Evolutionary conservation across 2,113 vertebrate genomes (phyloP).

Genomic region (Silurus meridionalis): DNA sequence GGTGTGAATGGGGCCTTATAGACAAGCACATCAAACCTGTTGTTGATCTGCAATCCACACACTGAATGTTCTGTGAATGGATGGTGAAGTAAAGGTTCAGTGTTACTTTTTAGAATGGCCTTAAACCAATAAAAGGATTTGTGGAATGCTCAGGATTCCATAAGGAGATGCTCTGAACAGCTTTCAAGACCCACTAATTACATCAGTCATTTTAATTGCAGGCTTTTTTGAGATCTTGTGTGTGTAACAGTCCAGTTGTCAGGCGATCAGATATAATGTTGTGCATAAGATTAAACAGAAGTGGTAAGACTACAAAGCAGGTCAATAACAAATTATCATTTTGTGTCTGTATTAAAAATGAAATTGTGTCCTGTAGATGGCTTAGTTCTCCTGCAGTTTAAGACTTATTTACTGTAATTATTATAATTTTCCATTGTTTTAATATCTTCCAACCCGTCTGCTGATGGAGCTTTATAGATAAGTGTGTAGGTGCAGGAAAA

Average conservation of each 20-base stretch:
- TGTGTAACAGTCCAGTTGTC: neutral
- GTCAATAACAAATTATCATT: neutral
- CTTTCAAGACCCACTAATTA: neutral
- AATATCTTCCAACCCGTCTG: conserved; percentile 41
- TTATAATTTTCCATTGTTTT: conserved; percentile 58
- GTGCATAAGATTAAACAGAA: neutral
- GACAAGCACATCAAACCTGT: neutral
- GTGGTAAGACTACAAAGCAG: neutral
- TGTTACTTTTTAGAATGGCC: neutral
- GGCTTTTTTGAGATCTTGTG: neutral
- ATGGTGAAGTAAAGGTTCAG: neutral
- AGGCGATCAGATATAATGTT: neutral
- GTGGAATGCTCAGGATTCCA: neutral
- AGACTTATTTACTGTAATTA: conserved; percentile 58
- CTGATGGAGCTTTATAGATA: neutral
- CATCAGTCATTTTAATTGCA: neutral
- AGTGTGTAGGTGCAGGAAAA: conserved; percentile 18
- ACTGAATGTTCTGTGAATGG: neutral
- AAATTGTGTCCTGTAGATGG: conserved; percentile 27
- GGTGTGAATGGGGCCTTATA: neutral
- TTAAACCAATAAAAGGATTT: neutral
- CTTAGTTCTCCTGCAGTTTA: conserved; percentile 24
- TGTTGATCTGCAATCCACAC: neutral
- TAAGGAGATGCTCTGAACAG: neutral
- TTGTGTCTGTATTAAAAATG: too few relatives aligned